Percentiles rank a stretch among this genome's conserved stretches.
These are phyloP conservation scores for Apis florea DNA, from an alignment of 1,140 invertebrate genomes.

Conservation along the genomic window DNA sequence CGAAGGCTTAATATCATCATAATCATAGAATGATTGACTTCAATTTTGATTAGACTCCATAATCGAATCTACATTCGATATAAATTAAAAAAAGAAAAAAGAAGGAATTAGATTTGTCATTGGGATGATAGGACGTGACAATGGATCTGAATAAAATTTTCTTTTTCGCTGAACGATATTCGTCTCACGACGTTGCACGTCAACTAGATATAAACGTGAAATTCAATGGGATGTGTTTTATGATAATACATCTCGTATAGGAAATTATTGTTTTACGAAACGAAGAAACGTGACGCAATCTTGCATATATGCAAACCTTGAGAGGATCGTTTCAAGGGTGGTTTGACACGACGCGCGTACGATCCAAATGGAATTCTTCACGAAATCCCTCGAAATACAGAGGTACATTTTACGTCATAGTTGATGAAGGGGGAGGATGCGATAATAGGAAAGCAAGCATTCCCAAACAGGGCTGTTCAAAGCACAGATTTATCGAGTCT, in stretches of 20 bases:
- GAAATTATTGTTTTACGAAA: constrained; percentile 3
- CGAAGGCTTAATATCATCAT: too few relatives aligned
- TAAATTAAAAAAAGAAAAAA: too few relatives aligned
- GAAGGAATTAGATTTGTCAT: background rate
- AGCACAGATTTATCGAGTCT: background rate
- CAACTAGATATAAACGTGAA: background rate
- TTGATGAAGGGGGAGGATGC: background rate
- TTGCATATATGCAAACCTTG: background rate
- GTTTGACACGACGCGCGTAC: background rate
- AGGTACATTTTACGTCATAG: background rate
- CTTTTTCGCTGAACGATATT: constrained; percentile 23
- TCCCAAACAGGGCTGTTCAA: background rate
- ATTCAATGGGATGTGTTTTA: constrained; percentile 38
- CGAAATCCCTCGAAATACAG: background rate
- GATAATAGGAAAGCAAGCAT: background rate
- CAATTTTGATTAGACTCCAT: too few relatives aligned
- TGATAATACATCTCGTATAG: background rate
- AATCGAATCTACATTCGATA: too few relatives aligned
- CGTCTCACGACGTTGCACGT: background rate
- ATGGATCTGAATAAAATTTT: background rate
- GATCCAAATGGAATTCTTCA: background rate
- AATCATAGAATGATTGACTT: too few relatives aligned
- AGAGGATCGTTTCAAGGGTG: constrained; percentile 15
- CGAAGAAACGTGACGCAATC: constrained; percentile 2
- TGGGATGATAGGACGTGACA: background rate